phyloP scores from a whole-genome alignment of 92 coral and sea anemone genomes.

The Hydrozoanthus gracilis region DNA sequence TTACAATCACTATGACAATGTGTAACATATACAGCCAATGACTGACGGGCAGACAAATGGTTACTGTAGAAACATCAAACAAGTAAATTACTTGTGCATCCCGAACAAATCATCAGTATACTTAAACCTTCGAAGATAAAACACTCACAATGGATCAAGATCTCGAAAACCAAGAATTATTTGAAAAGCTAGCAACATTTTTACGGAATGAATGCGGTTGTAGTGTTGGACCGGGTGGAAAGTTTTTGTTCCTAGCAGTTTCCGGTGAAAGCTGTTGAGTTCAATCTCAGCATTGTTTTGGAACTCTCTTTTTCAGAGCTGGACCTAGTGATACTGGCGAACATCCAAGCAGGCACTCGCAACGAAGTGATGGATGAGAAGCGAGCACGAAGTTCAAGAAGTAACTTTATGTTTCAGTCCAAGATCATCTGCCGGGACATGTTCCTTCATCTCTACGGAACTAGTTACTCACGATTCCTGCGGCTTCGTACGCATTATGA shows the following conservation, averaged over 20 bases:
- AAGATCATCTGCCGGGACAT: neutral
- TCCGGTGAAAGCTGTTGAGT: neutral
- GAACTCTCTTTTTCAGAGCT: neutral
- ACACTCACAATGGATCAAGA: neutral
- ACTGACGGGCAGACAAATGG: too few species aligned
- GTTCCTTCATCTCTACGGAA: conserved; percentile 21
- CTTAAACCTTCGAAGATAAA: neutral
- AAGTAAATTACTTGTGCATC: neutral
- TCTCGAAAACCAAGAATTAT: neutral
- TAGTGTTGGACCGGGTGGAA: neutral
- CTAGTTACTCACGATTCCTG: conserved; percentile 7
- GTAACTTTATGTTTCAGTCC: conserved; percentile 9
- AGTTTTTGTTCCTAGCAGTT: neutral
- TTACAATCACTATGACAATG: too few species aligned
- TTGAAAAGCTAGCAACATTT: neutral
- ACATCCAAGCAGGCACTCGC: conserved; percentile 3
- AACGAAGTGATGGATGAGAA: neutral
- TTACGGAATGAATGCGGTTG: neutral
- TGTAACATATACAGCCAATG: too few species aligned
- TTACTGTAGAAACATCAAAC: too few species aligned
- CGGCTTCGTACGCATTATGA: conserved; percentile 20
- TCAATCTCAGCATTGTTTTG: neutral
- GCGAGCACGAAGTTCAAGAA: neutral
- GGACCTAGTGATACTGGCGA: conserved; percentile 1
- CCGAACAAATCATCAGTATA: neutral